Conservation (phyloP, 1,140 invertebrate genomes). For the Tetramorium simillimum region DNA sequence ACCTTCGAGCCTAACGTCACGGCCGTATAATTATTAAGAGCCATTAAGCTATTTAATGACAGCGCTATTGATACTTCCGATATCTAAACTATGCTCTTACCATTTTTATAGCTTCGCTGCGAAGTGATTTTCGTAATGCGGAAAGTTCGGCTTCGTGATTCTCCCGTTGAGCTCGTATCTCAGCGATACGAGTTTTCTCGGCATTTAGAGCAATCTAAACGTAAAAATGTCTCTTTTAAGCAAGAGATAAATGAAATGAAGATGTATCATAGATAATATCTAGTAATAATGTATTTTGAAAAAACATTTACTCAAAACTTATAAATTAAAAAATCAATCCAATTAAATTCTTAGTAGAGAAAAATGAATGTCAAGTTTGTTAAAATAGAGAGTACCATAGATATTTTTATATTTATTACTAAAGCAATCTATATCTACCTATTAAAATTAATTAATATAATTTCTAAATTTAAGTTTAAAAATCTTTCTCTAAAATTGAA, state of each 20-base stretch:
- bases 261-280: neutral
- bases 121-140: conserved; percentile 75
- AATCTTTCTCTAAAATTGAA: neutral
- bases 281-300: neutral
- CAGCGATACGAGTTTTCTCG: conserved; percentile 72
- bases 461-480: neutral
- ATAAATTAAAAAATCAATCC: conserved; percentile 6
- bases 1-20: neutral
- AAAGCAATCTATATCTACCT: neutral
- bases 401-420: neutral
- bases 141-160: conserved; percentile 77
- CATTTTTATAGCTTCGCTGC: conserved; percentile 80
- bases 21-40: conserved; percentile 16
- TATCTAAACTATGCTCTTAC: conserved; percentile 70
- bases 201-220: conserved; percentile 76
- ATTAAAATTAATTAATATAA: neutral
- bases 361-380: neutral
- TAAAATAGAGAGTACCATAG: neutral
- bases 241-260: neutral
- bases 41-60: neutral
- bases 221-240: conserved; percentile 12
- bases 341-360: neutral
- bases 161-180: conserved; percentile 78
- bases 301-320: neutral
- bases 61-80: conserved; percentile 3